Percentiles rank a stretch among this genome's conserved stretches.
These are phyloP conservation scores for Tetramorium parvispinum DNA, from an alignment of 1,140 invertebrate species.

Conservation along the genomic window DNA sequence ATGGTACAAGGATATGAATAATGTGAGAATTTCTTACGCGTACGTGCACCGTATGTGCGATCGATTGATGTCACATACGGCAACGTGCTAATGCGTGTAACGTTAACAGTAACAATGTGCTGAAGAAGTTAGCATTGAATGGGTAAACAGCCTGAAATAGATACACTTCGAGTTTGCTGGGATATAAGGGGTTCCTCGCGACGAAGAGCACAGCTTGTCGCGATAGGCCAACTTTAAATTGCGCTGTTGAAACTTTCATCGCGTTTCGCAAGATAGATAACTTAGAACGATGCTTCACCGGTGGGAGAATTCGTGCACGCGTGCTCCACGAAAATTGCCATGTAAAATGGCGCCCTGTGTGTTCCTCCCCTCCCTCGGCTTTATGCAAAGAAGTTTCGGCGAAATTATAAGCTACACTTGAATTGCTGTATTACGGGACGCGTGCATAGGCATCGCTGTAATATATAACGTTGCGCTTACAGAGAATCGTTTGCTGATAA, in stretches of 20 bases:
- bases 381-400: constrained; percentile 46
- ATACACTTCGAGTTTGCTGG: constrained; percentile 1
- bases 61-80: background rate
- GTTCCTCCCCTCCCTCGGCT: background rate
- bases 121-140: constrained; percentile 25
- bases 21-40: background rate
- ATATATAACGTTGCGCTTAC: background rate
- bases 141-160: constrained; percentile 23
- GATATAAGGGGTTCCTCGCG: background rate
- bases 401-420: constrained; percentile 17
- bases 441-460: background rate
- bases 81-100: background rate
- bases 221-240: constrained; percentile 71
- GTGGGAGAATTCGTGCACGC: constrained; percentile 42
- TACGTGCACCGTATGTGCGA: background rate
- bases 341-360: constrained; percentile 40
- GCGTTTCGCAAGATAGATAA: constrained; percentile 69
- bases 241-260: constrained; percentile 67
- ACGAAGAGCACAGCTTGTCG: constrained; percentile 45
- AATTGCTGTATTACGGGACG: constrained; percentile 3
- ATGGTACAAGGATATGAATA: background rate
- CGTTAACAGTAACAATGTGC: constrained; percentile 7
- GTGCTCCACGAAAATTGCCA: constrained; percentile 59
- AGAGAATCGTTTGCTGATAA: constrained; percentile 24
- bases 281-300: constrained; percentile 34